phyloP scores from a whole-genome alignment of 2,888 invertebrate species.

The Papilio gigon region DNA sequence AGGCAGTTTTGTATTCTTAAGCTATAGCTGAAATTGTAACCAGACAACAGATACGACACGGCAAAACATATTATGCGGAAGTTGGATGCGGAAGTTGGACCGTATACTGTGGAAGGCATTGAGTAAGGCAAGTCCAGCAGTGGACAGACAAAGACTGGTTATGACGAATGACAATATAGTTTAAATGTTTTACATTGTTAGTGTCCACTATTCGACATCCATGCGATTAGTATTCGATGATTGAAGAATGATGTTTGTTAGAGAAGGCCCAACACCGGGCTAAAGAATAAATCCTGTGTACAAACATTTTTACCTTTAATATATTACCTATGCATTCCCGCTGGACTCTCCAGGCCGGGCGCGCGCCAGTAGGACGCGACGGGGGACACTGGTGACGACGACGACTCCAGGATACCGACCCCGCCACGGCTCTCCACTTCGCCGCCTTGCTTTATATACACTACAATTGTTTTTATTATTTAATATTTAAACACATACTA shows the following conservation, averaged over 20 bases:
- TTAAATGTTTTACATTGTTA: too few species aligned
- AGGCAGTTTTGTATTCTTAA: background rate
- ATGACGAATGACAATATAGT: too few species aligned
- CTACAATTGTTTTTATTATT: constrained; percentile 50
- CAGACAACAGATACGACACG: too few species aligned
- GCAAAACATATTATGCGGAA: too few species aligned
- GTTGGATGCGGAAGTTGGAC: too few species aligned
- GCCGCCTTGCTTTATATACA: constrained; percentile 84
- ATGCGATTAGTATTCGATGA: background rate
- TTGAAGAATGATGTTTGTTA: background rate
- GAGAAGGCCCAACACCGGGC: background rate
- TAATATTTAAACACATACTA: background rate
- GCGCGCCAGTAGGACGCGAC: constrained; percentile 72
- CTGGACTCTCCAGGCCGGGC: constrained; percentile 64
- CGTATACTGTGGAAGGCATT: too few species aligned
- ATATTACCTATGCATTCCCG: constrained; percentile 64
- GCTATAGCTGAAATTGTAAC: too few species aligned
- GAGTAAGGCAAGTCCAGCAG: too few species aligned
- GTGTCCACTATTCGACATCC: background rate
- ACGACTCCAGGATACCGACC: constrained; percentile 62
- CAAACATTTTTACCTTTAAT: constrained; percentile 17
- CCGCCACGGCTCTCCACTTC: constrained; percentile 85
- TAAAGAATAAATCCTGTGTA: background rate
- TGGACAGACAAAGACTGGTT: too few species aligned
- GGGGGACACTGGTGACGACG: constrained; percentile 68